These are phyloP conservation scores for Mnemiopsis leidyi DNA, from an alignment of 37 sponge, comb jelly and placozoan genomes.

Conservation along the genomic window DNA sequence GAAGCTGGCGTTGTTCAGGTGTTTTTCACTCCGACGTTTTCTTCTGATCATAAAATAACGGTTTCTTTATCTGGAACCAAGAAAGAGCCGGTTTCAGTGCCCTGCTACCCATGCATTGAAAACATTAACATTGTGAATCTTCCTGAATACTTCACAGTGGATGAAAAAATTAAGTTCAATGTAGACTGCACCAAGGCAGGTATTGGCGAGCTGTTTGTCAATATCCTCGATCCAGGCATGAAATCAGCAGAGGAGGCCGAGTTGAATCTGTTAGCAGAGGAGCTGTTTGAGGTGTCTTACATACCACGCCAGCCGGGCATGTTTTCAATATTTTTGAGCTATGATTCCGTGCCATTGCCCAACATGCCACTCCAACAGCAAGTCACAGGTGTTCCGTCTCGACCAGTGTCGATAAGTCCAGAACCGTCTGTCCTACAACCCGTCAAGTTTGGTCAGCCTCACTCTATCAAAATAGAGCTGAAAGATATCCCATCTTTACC, in stretches of 20 bases:
- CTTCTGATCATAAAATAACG: background rate
- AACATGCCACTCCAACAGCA: background rate
- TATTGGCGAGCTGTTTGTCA: constrained; percentile 15
- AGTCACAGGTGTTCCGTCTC: background rate
- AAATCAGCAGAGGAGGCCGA: constrained; percentile 1
- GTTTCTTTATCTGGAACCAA: background rate
- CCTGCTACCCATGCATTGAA: background rate
- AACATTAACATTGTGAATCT: background rate
- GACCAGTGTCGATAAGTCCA: background rate
- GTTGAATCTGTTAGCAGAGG: background rate
- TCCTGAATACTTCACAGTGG: background rate
- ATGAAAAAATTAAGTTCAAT: background rate
- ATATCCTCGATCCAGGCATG: background rate
- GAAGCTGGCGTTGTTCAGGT: constrained; percentile 35
- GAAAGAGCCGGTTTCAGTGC: background rate
- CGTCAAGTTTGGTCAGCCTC: background rate
- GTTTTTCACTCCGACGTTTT: background rate
- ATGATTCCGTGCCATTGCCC: background rate
- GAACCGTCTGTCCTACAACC: background rate
- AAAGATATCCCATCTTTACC: background rate
- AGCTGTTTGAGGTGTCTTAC: constrained; percentile 1
- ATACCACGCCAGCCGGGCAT: background rate
- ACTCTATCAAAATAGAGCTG: constrained; percentile 15
- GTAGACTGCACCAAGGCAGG: background rate
- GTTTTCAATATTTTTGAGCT: background rate